Evolutionary conservation across 2,888 invertebrate genomes (phyloP), one percentile per base, ranked within the genome.

Genomic region (Yponomeuta evonymella): DNA sequence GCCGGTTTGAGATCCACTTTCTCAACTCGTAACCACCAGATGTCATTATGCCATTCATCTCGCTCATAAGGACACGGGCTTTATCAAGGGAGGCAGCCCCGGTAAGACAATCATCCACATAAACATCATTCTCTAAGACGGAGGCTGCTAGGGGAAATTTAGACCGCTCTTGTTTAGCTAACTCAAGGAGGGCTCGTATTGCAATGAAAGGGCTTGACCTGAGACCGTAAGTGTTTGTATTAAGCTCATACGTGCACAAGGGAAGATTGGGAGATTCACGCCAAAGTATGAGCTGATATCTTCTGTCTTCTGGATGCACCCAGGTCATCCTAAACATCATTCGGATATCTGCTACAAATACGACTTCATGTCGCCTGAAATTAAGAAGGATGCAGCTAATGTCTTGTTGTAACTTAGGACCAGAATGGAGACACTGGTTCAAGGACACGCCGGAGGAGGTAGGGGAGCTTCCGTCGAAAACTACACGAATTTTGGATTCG

Each of bases 291-390:
- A 63, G 63, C 70, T 64, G 72, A 33, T 69, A 72, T 2, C 63
- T 48, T 23, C 70, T 43, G 62, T 70, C 72, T 6, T 69, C 70
- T 1, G 70, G 62, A 58, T 69, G 66, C 0, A 72, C 63, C 48
- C 48, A 65, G 10, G 70, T 69, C 51, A 51, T 36, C 2, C 72
- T 69, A 30, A 72, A 70, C 72, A 72, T 72, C 72, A 72, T 72
- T 36, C 36, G n/a, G 29, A 70, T 70, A 29, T 72, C 72, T 2
- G 11, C 3, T 6, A 23, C 23, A 23, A 23, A 23, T 23, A 23
- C 23, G 23, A 23, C 23, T 23, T 23, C 23, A 23, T 23, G 23
- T 23, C 23, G 23, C 23, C 23, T 23, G 23, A 23, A 23, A 23
- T 23, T 23, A 23, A 23, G 23, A 23, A 23, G 23, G 23, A 23